Percentiles rank a stretch among this genome's conserved stretches.
These are phyloP conservation scores for Hypolimnas misippus DNA, from an alignment of 2,888 invertebrate species.

Conservation along the genomic window DNA sequence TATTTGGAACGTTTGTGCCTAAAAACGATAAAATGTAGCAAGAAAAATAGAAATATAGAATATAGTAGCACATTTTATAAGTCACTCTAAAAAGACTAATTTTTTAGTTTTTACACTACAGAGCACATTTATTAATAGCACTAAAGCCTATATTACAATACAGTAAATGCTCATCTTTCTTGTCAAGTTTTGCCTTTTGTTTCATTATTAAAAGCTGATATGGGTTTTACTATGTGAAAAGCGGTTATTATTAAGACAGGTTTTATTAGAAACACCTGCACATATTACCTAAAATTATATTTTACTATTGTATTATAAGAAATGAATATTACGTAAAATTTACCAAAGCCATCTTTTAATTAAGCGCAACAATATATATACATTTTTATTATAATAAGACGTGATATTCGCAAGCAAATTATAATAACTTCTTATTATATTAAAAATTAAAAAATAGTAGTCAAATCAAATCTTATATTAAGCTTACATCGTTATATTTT, in stretches of 20 bases:
- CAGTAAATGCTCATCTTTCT: not conserved
- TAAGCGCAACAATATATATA: not conserved
- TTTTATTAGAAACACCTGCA: not conserved
- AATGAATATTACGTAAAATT: not conserved
- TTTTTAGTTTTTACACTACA: not conserved
- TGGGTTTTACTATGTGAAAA: not conserved
- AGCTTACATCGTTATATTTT: not conserved
- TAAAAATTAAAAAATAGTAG: not conserved
- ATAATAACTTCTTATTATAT: not conserved
- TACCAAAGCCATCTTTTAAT: not conserved
- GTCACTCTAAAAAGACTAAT: not conserved
- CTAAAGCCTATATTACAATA: not conserved
- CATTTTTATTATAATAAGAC: not conserved
- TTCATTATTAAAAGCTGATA: not conserved
- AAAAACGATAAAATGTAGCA: not conserved
- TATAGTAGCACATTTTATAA: slow-evolving; percentile 5
- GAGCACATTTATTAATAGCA: not conserved
- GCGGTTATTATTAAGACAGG: not conserved
- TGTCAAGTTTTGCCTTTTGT: not conserved
- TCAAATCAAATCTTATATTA: not conserved
- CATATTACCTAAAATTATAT: too few relatives aligned
- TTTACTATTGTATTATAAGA: too few relatives aligned
- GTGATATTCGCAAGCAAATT: too few relatives aligned
- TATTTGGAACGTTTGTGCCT: slow-evolving; percentile 8
- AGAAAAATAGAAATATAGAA: not conserved